Evolutionary conservation across 2,888 invertebrate genomes (phyloP).

Genomic region (Nipponacmea schrenckii): DNA sequence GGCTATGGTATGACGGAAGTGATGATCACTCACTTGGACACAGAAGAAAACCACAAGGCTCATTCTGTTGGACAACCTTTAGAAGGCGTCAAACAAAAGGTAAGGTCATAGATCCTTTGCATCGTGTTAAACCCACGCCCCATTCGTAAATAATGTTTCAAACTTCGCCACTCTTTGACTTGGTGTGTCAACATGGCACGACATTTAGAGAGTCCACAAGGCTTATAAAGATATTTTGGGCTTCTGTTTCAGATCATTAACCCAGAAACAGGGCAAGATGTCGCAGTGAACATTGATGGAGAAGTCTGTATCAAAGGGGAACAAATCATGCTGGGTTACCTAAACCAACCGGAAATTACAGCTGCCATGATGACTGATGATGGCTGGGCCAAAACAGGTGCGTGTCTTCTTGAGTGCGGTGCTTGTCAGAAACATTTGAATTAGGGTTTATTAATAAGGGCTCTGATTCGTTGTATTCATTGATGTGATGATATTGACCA

Average conservation of each 20-base stretch:
- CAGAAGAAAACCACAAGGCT: slow-evolving; percentile 18
- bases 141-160: no score
- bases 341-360: slow-evolving; percentile 78
- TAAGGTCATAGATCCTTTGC: neutral
- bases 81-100: slow-evolving; percentile 31
- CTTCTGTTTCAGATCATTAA: slow-evolving; percentile 47
- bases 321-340: slow-evolving; percentile 84
- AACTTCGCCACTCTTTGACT: no score
- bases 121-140: no score
- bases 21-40: slow-evolving; percentile 31
- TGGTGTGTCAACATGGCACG: no score
- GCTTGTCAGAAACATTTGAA: no score
- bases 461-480: no score
- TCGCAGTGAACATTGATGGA: slow-evolving; percentile 77
- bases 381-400: slow-evolving; percentile 78
- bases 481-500: no score
- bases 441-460: no score
- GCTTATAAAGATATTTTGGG: no score
- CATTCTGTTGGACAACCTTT: slow-evolving; percentile 34
- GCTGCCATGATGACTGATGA: slow-evolving; percentile 75
- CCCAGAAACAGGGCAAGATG: slow-evolving; percentile 70
- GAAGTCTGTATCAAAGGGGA: slow-evolving; percentile 87
- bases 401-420: no score
- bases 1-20: slow-evolving; percentile 44
- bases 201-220: no score